phyloP scores from a whole-genome alignment of 2,888 invertebrate species.

The Gymnoscelis rufifasciata region DNA sequence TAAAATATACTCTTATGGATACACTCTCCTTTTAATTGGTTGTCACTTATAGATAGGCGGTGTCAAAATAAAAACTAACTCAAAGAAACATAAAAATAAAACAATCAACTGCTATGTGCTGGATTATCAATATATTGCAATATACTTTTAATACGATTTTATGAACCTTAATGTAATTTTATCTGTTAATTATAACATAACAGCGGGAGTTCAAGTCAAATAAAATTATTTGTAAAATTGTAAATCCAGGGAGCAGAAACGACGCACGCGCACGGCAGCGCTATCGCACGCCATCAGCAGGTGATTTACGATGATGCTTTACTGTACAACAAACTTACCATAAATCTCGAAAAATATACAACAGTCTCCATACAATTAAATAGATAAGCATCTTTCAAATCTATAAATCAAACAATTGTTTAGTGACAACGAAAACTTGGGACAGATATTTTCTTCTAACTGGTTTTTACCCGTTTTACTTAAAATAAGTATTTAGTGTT shows the following conservation, averaged over 20 bases:
- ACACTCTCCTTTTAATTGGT: no score
- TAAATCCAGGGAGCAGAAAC: not conserved
- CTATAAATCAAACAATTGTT: not conserved
- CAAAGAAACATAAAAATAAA: no score
- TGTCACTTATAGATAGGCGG: no score
- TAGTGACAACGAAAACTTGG: no score
- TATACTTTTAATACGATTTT: no score
- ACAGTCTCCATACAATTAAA: not conserved
- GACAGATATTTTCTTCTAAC: not conserved
- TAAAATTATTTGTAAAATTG: constrained; percentile 1
- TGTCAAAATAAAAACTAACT: no score
- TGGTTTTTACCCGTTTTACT: no score
- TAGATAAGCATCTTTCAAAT: not conserved
- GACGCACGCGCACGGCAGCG: constrained; percentile 52
- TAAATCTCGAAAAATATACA: constrained; percentile 22
- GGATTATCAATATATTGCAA: no score
- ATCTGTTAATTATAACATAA: constrained; percentile 2
- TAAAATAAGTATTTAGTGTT: not conserved
- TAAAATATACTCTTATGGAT: no score
- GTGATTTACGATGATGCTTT: constrained; percentile 61
- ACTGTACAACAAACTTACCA: constrained; percentile 35
- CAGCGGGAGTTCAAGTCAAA: constrained; percentile 1
- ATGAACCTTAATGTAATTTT: not conserved
- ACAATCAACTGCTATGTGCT: no score
- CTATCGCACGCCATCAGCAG: constrained; percentile 62